These are phyloP conservation scores for Siderastrea siderea DNA, from an alignment of 92 coral and sea anemone genomes.

Conservation along the genomic window DNA sequence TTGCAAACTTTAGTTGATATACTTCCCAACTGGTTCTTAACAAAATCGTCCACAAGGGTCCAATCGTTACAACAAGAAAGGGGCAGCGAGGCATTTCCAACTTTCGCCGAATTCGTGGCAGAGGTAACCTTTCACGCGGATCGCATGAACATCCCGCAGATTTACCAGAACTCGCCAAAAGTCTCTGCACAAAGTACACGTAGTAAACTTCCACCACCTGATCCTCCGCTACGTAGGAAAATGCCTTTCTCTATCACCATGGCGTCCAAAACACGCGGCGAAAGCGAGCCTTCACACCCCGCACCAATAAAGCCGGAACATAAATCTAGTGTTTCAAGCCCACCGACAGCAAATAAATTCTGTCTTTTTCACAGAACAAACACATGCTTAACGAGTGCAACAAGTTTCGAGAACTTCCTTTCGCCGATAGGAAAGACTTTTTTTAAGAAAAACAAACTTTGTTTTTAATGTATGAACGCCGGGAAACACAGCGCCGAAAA, in stretches of 20 bases:
- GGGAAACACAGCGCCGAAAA: slow-evolving; percentile 50
- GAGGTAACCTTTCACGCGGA: slow-evolving; percentile 69
- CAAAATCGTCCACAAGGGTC: slow-evolving; percentile 69
- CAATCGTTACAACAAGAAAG: slow-evolving; percentile 52
- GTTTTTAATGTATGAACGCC: slow-evolving; percentile 56
- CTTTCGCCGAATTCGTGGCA: slow-evolving; percentile 58
- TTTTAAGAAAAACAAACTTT: slow-evolving; percentile 50
- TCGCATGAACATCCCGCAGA: slow-evolving; percentile 50
- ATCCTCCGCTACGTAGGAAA: slow-evolving; percentile 28
- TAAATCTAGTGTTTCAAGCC: not conserved
- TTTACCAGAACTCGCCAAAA: slow-evolving; percentile 2
- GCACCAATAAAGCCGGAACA: slow-evolving; percentile 5
- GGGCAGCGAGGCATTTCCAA: slow-evolving; percentile 64
- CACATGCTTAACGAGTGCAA: slow-evolving; percentile 68
- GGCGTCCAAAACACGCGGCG: slow-evolving; percentile 20
- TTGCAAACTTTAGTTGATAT: slow-evolving; percentile 56
- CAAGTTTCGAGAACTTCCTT: slow-evolving; percentile 62
- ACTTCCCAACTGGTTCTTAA: slow-evolving; percentile 61
- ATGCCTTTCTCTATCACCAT: slow-evolving; percentile 21
- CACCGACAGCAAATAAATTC: not conserved
- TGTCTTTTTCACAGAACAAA: slow-evolving; percentile 63
- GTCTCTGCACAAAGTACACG: not conserved
- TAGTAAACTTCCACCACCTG: slow-evolving; percentile 30
- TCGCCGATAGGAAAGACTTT: slow-evolving; percentile 55
- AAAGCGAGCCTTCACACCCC: not conserved